phyloP scores from a whole-genome alignment of 2,888 invertebrate species.

The Cynaeus angustus region DNA sequence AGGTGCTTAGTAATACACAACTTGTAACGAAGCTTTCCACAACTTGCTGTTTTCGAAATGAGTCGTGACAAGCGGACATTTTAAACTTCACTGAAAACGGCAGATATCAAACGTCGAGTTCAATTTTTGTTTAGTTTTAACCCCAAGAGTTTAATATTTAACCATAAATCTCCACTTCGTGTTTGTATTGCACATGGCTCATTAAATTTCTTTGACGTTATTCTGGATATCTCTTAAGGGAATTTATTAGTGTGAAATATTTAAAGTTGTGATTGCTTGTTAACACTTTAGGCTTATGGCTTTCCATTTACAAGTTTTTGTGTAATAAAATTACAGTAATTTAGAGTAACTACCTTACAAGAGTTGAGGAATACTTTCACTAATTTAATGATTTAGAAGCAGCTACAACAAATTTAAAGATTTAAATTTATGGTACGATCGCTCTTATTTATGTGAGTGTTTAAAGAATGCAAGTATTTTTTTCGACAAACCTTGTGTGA shows the following conservation, averaged over 20 bases:
- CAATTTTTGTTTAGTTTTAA: neutral
- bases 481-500: too few species aligned
- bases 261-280: conserved; percentile 25
- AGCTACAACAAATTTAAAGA: neutral
- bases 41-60: conserved; percentile 10
- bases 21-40: neutral
- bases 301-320: conserved; percentile 21
- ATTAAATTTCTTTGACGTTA: conserved; percentile 9
- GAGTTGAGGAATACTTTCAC: conserved; percentile 8
- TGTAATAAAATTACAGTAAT: conserved; percentile 13
- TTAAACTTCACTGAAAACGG: conserved; percentile 5
- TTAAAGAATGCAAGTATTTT: too few species aligned
- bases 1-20: conserved; percentile 37
- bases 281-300: conserved; percentile 31
- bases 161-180: conserved; percentile 2
- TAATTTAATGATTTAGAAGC: neutral
- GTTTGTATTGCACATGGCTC: neutral
- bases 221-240: conserved; percentile 1
- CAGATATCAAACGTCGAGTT: neutral
- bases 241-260: conserved; percentile 14
- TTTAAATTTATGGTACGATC: neutral
- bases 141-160: neutral
- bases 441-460: neutral
- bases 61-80: conserved; percentile 11
- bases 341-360: neutral